Conservation (phyloP, 1,140 invertebrate genomes). For the Drosophila dunni region DNA sequence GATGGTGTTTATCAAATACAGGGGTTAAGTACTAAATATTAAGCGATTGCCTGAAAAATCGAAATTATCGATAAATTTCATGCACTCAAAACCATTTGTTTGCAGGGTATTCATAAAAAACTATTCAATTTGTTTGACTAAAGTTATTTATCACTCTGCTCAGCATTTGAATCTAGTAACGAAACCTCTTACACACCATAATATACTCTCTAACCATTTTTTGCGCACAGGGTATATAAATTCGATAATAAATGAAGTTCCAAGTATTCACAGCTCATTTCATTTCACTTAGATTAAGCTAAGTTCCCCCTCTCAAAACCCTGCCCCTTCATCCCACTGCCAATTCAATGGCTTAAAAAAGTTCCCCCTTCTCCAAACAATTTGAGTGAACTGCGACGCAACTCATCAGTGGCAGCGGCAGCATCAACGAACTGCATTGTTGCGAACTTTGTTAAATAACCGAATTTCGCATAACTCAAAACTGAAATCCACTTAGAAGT, state of each 20-base stretch:
- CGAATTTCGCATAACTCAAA: slow-evolving; percentile 70
- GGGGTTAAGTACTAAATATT: no score
- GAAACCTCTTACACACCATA: no score
- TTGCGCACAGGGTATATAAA: background rate
- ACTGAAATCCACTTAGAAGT: slow-evolving; percentile 45
- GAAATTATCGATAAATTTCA: no score
- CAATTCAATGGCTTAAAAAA: slow-evolving; percentile 27
- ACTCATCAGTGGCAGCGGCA: slow-evolving; percentile 10
- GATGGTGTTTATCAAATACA: no score
- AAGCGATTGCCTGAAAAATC: no score
- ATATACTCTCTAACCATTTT: no score
- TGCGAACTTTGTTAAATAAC: slow-evolving; percentile 68
- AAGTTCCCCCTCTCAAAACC: background rate
- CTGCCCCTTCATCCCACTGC: background rate
- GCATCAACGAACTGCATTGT: slow-evolving; percentile 62
- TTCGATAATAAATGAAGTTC: slow-evolving; percentile 3
- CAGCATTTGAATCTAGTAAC: no score
- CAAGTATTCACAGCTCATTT: slow-evolving; percentile 6
- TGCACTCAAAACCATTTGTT: no score
- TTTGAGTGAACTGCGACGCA: slow-evolving; percentile 24
- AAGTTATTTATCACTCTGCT: no score
- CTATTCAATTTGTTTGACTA: no score
- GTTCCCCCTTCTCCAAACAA: slow-evolving; percentile 1
- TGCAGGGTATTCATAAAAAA: no score
- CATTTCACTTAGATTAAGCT: slow-evolving; percentile 15